Evolutionary conservation across 35 echinoderm and acorn worm genomes (phyloP), one percentile per base, ranked within the genome.

Genomic region (Patiria miniata): DNA sequence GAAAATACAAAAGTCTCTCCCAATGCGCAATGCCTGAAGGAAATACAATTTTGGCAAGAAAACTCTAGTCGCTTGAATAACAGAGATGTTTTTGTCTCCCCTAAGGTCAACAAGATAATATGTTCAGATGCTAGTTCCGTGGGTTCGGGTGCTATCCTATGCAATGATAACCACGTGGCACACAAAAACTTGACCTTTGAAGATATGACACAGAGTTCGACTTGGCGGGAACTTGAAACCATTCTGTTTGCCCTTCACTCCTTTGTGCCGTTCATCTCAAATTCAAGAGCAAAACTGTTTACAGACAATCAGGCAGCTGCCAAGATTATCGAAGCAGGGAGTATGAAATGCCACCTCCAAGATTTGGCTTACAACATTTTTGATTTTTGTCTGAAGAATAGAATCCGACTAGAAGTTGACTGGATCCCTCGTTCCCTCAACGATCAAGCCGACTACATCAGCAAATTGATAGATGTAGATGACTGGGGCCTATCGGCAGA

Each of bases 361-460:
- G 47, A 58, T 0, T 5, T 52, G 60, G 77, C 56, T 83, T 54
- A 78, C 5, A 52, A 39, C 5, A 84, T 90, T 18, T 55, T 51
- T 52, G 0, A 36, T 7, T 84, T 90, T 26, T 89, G 87, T 73
- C 33, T 8, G 32, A 18, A 89, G 44, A 83, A 30, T 26, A 38
- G 65, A 19, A 39, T 89, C 14, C 7, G 37, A 8, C 44, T 91
- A 38, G 22, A 84, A 33, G 65, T 86, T 30, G 50, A 91, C 7
- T 91, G 89, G 89, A 77, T 86, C 23, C 89, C 89, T 36, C 37
- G 89, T 36, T 51, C 56, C 2, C 34, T 78, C 32, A 91, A 91
- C 53, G 5, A n/a, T 34, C 12, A 56, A 60, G 89, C 89, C 57
- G 89, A 91, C 89, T 18, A 61, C n/a, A n/a, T n/a, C n/a, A n/a